These are phyloP conservation scores for Eurytemora carolleeae DNA, from an alignment of 1,140 invertebrate species.

Conservation along the genomic window DNA sequence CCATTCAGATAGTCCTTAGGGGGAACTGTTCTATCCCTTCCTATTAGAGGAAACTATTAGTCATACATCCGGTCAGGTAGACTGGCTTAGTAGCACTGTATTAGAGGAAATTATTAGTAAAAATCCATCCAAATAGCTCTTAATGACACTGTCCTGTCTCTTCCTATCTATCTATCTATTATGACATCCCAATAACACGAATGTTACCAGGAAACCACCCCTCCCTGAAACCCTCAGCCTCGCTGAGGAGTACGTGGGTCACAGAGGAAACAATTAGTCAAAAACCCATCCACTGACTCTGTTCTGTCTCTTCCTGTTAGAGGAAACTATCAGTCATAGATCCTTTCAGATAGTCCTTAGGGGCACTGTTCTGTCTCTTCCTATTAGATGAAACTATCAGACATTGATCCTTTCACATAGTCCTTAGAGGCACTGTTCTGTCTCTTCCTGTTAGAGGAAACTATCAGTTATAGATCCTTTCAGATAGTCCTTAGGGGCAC, in stretches of 20 bases:
- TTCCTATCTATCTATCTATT: not conserved
- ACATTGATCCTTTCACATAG: not conserved
- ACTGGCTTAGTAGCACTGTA: not conserved
- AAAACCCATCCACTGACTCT: no score
- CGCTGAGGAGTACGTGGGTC: no score
- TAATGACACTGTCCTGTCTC: no score
- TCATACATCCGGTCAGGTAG: not conserved
- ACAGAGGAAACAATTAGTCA: no score
- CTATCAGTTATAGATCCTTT: not conserved
- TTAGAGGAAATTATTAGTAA: not conserved
- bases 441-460: not conserved
- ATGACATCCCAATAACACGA: not conserved
- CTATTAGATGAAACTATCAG: not conserved
- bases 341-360: no score
- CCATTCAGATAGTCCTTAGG: slow-evolving; percentile 1
- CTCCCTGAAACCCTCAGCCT: not conserved
- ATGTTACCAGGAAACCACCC: not conserved
- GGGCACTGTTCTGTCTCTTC: no score
- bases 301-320: no score
- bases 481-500: not conserved
- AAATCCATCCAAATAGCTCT: no score
- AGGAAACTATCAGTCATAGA: no score
- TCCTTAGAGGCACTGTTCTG: not conserved
- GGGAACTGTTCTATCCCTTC: not conserved
- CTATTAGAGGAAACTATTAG: not conserved